Base-by-base conservation (phyloP, 1,140 invertebrate species). In the Cydia amplana region DNA sequence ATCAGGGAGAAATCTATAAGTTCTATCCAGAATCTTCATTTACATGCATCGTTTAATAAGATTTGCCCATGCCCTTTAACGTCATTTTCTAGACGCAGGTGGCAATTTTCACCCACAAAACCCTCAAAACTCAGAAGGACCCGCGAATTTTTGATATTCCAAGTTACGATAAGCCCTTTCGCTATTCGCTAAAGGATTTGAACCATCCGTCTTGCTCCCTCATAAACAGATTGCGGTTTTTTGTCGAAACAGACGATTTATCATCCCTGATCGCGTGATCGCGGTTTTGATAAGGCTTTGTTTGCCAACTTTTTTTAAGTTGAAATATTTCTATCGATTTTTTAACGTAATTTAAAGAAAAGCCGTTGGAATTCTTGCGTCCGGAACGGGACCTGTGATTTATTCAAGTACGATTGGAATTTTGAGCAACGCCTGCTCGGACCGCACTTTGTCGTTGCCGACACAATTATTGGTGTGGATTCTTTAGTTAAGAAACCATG, bases 201-300 rank as follows among this genome's bases (percentile, higher is more conserved):
- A 36, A 70, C 65, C 32, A 70, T 70, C 65, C 65, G 65, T 70
- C 65, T 70, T 70, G 28, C 65, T 70, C 65, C 25, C 32, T 18
- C 32, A 70, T 70, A 70, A 70, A 70, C 65, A 16, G 65, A 40
- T n/a, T 70, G 32, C 32, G 32, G 28, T 70, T 70, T 70, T 70
- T 70, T 70, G 65, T 70, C 28, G 65, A 70, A 70, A 70, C 28
- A 40, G 65, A 36, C 65, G 10, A 70, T 70, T 70, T 70, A 70
- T 70, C 65, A 70, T 36, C 25, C 32, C 32, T 7, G 55, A 60
- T 60, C 20, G 20, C 20, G 20, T 7, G 55, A 60, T 60, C 20
- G 20, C 20, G 20, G 55, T 23, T 60, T 7, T 60, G 55, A 60
- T 60, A 60, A 60, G 10, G 18, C 20, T 60, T 12, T 60, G 55